Conservation (phyloP, 2,888 invertebrate genomes). For the Ormia ochracea region DNA sequence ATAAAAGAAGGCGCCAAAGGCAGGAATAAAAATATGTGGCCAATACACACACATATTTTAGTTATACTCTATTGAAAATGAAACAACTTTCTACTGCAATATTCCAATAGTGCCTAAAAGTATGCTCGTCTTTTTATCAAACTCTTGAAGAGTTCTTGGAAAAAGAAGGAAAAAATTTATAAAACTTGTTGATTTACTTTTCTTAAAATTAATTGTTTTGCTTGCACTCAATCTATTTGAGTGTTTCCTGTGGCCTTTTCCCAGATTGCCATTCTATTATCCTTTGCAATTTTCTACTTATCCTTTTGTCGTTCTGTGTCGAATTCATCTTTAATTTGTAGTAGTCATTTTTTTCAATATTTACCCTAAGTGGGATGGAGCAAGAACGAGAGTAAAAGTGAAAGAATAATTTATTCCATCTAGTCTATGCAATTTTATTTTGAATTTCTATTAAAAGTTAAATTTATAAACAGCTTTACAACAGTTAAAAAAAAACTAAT, state of each 20-base stretch:
- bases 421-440: conserved; percentile 6
- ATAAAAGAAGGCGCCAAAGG: too few species aligned
- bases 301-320: conserved; percentile 2
- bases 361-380: neutral
- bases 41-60: too few species aligned
- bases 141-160: neutral
- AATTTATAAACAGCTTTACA: conserved; percentile 55
- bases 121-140: neutral
- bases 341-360: neutral
- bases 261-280: too few species aligned
- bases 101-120: neutral
- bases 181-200: neutral
- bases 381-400: neutral
- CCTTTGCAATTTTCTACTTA: neutral
- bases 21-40: too few species aligned
- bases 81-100: too few species aligned
- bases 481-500: conserved; percentile 9
- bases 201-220: neutral
- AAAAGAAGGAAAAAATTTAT: neutral
- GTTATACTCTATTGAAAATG: too few species aligned
- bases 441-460: conserved; percentile 46
- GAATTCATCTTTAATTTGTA: conserved; percentile 15
- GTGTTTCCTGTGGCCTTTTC: neutral
- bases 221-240: neutral
- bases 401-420: neutral